phyloP scores from a whole-genome alignment of 2,797 vertebrate genomes.

The Gadopsis marmoratus region DNA sequence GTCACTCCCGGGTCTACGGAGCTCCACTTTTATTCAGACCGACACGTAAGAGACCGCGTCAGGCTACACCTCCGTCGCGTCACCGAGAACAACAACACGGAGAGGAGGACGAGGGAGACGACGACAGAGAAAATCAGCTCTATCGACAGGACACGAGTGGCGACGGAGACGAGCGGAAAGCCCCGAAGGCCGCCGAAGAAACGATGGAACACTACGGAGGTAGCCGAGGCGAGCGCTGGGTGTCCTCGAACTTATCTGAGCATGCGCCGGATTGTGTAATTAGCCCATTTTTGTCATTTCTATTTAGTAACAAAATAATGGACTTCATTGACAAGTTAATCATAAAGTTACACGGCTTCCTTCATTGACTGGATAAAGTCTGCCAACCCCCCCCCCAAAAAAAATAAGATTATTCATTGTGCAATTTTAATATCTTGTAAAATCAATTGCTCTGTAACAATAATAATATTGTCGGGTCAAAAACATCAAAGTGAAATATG shows the following conservation, averaged over 20 bases:
- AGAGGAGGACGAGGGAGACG: slow-evolving; percentile 84
- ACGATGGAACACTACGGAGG: slow-evolving; percentile 43
- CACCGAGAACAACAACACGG: slow-evolving; percentile 92
- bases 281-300: no score
- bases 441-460: background rate
- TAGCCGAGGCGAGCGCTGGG: slow-evolving; percentile 47
- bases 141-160: slow-evolving; percentile 68
- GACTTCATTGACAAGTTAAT: background rate
- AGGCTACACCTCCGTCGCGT: slow-evolving; percentile 99
- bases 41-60: slow-evolving; percentile 99
- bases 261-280: slow-evolving; percentile 31
- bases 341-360: background rate
- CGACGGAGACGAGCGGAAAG: slow-evolving; percentile 34
- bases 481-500: background rate
- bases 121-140: slow-evolving; percentile 82
- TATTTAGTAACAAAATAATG: no score
- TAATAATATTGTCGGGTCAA: background rate
- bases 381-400: background rate
- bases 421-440: background rate
- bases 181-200: slow-evolving; percentile 64
- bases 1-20: slow-evolving; percentile 97
- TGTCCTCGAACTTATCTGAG: background rate
- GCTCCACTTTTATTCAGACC: slow-evolving; percentile 99
- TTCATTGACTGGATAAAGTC: background rate
- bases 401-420: background rate